phyloP scores from a whole-genome alignment of 2,797 vertebrate genomes.

The Psittacula derbiana region DNA sequence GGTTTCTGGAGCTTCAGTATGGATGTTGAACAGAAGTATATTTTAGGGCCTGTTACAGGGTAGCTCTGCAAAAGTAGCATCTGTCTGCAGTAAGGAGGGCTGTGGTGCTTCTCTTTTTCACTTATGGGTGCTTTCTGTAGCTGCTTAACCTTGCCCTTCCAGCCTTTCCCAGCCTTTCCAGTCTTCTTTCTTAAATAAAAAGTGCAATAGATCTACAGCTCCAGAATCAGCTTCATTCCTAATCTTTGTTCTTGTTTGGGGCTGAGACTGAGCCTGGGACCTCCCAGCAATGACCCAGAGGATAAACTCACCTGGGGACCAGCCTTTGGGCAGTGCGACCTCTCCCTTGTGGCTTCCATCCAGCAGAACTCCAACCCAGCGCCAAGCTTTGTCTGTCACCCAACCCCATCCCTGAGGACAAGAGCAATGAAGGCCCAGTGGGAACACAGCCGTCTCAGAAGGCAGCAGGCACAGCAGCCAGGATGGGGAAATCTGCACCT shows the following conservation, averaged over 20 bases:
- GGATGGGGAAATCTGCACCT: not conserved
- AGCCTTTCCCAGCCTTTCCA: not conserved
- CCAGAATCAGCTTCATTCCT: not conserved
- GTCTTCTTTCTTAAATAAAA: not conserved
- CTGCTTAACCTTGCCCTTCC: not conserved
- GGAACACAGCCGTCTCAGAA: not conserved
- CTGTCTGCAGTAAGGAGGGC: not conserved
- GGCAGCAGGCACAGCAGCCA: not conserved
- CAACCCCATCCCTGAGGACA: not conserved
- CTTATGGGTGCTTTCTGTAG: not conserved
- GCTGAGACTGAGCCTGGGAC: not conserved
- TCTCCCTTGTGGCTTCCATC: not conserved
- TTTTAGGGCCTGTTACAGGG: not conserved
- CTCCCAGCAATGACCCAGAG: not conserved
- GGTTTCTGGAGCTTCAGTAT: not conserved
- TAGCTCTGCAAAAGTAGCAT: not conserved
- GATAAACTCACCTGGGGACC: not conserved
- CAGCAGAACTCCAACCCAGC: not conserved
- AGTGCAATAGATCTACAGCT: not conserved
- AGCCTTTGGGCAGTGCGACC: accelerated
- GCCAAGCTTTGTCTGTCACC: not conserved
- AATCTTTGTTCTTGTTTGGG: not conserved
- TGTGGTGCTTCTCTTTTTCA: not conserved
- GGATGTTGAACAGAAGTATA: not conserved
- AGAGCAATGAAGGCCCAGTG: not conserved